Evolutionary conservation across 2,797 vertebrate species (phyloP).

Genomic region (Halcyon leucocephala): DNA sequence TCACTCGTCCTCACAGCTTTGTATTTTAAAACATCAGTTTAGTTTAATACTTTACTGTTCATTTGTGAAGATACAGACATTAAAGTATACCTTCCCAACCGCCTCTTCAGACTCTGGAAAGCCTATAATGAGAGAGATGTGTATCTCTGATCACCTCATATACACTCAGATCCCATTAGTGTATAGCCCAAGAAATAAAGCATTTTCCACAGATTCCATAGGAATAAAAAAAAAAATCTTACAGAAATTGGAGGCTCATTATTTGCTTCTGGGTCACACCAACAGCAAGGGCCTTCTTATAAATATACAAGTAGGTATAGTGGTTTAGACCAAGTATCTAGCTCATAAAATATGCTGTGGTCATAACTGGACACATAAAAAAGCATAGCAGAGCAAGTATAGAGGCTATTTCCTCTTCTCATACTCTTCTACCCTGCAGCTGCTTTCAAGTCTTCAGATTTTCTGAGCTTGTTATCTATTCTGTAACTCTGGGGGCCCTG

Average conservation of each 20-base stretch:
- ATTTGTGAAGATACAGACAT: not conserved
- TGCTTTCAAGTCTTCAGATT: not conserved
- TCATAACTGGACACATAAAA: not conserved
- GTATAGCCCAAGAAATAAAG: not conserved
- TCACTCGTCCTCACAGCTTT: not conserved
- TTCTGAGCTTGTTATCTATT: not conserved
- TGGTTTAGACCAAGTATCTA: not conserved
- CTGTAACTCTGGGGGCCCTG: not conserved
- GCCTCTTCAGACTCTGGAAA: not conserved
- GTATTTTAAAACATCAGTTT: not conserved
- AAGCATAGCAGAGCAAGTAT: not conserved
- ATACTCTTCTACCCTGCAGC: not conserved
- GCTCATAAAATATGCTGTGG: not conserved
- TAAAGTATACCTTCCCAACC: not conserved
- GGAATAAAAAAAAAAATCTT: not conserved
- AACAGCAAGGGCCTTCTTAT: not conserved
- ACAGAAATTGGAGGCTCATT: not conserved
- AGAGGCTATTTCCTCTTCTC: not conserved
- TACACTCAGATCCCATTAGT: not conserved
- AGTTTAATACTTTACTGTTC: not conserved
- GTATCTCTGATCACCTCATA: not conserved
- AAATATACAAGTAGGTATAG: not conserved
- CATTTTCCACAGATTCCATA: not conserved
- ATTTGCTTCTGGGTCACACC: not conserved
- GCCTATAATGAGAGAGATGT: not conserved